Evolutionary conservation across 2,797 vertebrate genomes (phyloP), one percentile per base, ranked within the genome.

Genomic region (Leptodactylus fallax): DNA sequence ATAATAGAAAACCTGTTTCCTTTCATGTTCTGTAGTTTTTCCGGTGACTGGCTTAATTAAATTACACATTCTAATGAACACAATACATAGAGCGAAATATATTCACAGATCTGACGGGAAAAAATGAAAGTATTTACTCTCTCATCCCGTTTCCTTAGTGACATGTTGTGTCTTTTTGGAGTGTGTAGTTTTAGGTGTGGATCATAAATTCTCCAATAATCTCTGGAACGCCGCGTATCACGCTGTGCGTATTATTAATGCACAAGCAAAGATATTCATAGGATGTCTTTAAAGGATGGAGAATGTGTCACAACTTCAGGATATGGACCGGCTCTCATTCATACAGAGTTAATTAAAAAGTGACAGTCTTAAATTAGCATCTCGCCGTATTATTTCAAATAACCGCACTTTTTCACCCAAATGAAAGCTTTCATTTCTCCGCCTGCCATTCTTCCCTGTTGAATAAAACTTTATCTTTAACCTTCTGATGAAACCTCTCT

Each of bases 381-480:
- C 85, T 91, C 91, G 92, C 91, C 92, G 91, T 92, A 92, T 87
- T 90, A 93, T 93, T 93, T 94, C 93, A 94, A 94, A 93, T 93
- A 94, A 94, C 91, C 88, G 0, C 92, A 91, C 90, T 14, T 84
- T 91, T 93, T 91, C 90, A 91, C 90, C 91, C 90, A 92, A 93
- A 92, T 91, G 90, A 93, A 91, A 91, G 90, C 87, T 90, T 92
- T 92, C 90, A 91, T 93, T 92, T 91, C 92, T 79, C 88, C 86
- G 85, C 79, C 88, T 88, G 36, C 81, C 69, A 89, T 90, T 92
- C 91, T 86, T 92, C 90, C 90, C 90, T 90, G 90, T 49, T 78
- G 88, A 88, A 85, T 87, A 79, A 88, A 81, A 88, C 90, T 91
- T 91, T 91, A 90, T 91, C 87, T 89, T 91, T 90, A 92, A 93